These are phyloP conservation scores for Callinectes sapidus DNA, from an alignment of 2,888 invertebrate genomes.

Conservation along the genomic window DNA sequence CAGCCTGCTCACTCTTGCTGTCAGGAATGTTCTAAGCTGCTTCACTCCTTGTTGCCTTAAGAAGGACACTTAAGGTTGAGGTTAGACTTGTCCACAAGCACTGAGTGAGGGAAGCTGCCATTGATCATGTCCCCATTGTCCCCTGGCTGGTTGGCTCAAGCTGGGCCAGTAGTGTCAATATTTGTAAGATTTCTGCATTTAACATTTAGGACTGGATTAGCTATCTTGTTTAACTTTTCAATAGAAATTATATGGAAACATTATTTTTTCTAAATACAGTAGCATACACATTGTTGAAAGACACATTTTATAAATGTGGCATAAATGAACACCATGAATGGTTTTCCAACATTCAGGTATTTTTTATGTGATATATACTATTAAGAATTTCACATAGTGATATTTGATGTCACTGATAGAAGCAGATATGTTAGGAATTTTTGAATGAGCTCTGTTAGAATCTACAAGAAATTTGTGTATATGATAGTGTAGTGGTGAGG, in stretches of 20 bases:
- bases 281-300: conserved; percentile 68
- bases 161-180: conserved; percentile 35
- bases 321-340: conserved; percentile 67
- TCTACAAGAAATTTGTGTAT: conserved; percentile 60
- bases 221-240: conserved; percentile 70
- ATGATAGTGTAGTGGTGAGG: conserved; percentile 60
- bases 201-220: conserved; percentile 65
- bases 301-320: conserved; percentile 71
- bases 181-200: conserved; percentile 64
- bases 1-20: background rate
- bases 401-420: conserved; percentile 67
- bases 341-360: conserved; percentile 72
- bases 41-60: background rate
- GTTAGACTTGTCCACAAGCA: background rate
- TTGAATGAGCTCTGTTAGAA: conserved; percentile 64
- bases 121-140: conserved; percentile 47
- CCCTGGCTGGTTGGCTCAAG: conserved; percentile 61
- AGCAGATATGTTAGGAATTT: conserved; percentile 67
- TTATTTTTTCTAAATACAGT: conserved; percentile 69
- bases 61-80: background rate
- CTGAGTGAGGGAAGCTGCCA: conserved; percentile 26
- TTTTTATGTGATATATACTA: conserved; percentile 72
- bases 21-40: background rate
- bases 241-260: conserved; percentile 67
- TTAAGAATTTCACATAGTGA: conserved; percentile 72